These are phyloP conservation scores for Petroica traversi DNA, from an alignment of 2,113 vertebrate genomes.

Conservation along the genomic window DNA sequence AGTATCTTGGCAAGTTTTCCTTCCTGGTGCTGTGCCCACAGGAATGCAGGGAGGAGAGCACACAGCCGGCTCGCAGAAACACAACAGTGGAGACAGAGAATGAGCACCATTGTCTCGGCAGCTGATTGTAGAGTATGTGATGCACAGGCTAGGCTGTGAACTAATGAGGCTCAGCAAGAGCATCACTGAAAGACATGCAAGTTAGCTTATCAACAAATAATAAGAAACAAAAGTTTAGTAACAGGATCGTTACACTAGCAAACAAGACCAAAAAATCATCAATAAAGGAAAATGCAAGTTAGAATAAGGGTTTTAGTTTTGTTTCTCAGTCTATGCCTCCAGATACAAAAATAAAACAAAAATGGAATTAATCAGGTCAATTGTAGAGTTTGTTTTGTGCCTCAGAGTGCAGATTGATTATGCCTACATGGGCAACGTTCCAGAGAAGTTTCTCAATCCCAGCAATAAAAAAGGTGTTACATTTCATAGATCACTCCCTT, in stretches of 20 bases:
- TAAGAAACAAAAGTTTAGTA: background rate
- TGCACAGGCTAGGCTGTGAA: background rate
- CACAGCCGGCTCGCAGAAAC: rapidly evolving
- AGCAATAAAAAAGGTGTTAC: background rate
- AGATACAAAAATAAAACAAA: background rate
- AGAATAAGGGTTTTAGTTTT: background rate
- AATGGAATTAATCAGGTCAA: background rate
- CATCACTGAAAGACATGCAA: background rate
- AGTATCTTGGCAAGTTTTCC: background rate
- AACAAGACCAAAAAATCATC: background rate
- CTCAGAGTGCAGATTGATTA: background rate
- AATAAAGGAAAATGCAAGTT: background rate
- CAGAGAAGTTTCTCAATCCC: background rate
- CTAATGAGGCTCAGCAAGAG: background rate
- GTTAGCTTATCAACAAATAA: background rate
- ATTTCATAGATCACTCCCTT: background rate
- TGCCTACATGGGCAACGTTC: background rate
- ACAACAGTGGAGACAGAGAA: background rate
- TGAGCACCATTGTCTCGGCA: background rate
- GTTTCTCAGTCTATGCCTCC: background rate
- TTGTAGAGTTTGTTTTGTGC: background rate
- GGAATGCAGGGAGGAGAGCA: background rate
- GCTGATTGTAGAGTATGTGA: background rate
- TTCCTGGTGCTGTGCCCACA: background rate
- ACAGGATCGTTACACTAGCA: background rate